Percentiles rank a stretch among this genome's conserved stretches.
These are phyloP conservation scores for Muntiacus reevesi DNA, from an alignment of 2,113 vertebrate genomes.

Conservation along the genomic window DNA sequence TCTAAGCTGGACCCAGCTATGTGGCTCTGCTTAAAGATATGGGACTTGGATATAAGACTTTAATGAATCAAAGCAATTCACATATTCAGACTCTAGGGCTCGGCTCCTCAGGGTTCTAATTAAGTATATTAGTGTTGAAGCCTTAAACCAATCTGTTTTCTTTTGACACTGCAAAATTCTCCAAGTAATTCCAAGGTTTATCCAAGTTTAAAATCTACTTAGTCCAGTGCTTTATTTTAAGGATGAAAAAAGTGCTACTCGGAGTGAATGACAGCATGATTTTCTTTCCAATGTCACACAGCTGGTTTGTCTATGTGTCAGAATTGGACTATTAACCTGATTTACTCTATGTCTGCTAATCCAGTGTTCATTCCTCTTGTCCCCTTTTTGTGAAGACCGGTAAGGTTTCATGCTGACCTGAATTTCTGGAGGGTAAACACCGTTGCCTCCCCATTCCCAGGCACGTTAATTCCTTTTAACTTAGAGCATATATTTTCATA, in stretches of 20 bases:
- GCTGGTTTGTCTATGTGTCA: neutral
- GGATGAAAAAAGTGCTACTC: neutral
- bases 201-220: constrained; percentile 2
- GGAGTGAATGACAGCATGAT: neutral
- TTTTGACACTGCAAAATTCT: neutral
- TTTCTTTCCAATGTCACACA: neutral
- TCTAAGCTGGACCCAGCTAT: neutral
- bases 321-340: neutral
- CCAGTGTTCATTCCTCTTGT: neutral
- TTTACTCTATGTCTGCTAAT: neutral
- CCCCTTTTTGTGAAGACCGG: neutral
- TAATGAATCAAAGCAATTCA: neutral
- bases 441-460: neutral
- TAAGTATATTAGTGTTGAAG: neutral
- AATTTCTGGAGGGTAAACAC: neutral
- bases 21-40: neutral
- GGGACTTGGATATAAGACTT: neutral
- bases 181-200: neutral
- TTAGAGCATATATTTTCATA: neutral
- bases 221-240: neutral
- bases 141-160: neutral
- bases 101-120: neutral
- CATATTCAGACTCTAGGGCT: neutral
- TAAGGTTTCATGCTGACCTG: neutral
- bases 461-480: neutral